Percentiles rank a stretch among this genome's conserved stretches.
Evolutionary conservation across 2,888 invertebrate genomes (phyloP).

Genomic region (Cremastinae sp.): DNA sequence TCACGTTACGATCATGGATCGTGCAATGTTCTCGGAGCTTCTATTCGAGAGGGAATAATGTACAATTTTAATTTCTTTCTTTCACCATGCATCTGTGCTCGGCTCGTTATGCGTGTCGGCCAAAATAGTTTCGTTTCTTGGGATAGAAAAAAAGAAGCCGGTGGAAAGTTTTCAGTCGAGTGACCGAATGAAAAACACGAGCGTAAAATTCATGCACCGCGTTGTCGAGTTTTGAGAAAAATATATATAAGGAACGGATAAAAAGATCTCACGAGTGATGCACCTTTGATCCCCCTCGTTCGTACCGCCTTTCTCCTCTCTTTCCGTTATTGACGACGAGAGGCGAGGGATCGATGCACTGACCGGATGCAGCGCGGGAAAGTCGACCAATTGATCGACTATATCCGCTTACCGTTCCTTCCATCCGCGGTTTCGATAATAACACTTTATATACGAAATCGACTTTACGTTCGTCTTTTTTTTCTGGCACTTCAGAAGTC

Average conservation of each 20-base stretch:
- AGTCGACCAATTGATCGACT: constrained; percentile 46
- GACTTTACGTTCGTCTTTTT: too few species aligned
- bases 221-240: too few species aligned
- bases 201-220: constrained; percentile 1
- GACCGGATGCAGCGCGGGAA: constrained; percentile 51
- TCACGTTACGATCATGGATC: too few species aligned
- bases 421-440: neutral
- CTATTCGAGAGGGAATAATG: too few species aligned
- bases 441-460: too few species aligned
- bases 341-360: constrained; percentile 44
- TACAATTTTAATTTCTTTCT: too few species aligned
- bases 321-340: constrained; percentile 10
- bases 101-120: constrained; percentile 54
- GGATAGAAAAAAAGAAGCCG: constrained; percentile 34
- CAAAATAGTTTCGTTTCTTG: constrained; percentile 49
- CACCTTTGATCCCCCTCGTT: neutral
- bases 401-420: constrained; percentile 28
- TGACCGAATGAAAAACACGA: constrained; percentile 42
- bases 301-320: neutral
- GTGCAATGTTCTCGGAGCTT: too few species aligned
- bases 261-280: constrained; percentile 13
- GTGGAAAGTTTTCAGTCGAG: constrained; percentile 61
- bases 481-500: too few species aligned
- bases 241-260: too few species aligned
- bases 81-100: constrained; percentile 32